Evolutionary conservation across 2,797 vertebrate species (phyloP).

Genomic region (Phrynocephalus vlangalii): DNA sequence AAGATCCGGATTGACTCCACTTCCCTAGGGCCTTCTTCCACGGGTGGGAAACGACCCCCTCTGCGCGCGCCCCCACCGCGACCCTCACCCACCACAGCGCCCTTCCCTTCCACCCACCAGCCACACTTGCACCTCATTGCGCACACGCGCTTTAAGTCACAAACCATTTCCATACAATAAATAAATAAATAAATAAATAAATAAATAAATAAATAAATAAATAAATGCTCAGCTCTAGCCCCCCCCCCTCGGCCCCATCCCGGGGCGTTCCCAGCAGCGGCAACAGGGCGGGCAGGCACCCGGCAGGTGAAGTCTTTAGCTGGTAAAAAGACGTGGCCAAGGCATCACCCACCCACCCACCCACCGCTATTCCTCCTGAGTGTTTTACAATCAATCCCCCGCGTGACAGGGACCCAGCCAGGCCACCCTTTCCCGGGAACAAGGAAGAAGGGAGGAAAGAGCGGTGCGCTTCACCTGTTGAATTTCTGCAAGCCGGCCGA

Average conservation of each 20-base stretch:
- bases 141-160: neutral
- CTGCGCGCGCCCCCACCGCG: no score
- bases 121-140: accelerated
- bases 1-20: no score
- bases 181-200: no score
- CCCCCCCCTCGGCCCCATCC: neutral
- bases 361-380: no score
- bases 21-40: neutral
- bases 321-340: no score
- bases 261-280: no score
- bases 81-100: neutral
- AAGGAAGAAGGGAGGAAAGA: no score
- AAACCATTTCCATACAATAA: no score
- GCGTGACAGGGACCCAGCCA: constrained; percentile 4
- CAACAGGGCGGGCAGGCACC: no score
- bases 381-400: accelerated
- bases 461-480: neutral
- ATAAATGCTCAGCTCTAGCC: no score
- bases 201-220: no score
- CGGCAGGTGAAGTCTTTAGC: no score
- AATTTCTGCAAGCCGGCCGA: neutral
- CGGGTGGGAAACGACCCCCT: neutral
- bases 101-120: neutral
- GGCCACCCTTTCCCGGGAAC: neutral
- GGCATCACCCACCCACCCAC: neutral